Evolutionary conservation across 2,797 vertebrate species (phyloP), one percentile per base, ranked within the genome.

Genomic region (Myoxocephalus aenaeus): DNA sequence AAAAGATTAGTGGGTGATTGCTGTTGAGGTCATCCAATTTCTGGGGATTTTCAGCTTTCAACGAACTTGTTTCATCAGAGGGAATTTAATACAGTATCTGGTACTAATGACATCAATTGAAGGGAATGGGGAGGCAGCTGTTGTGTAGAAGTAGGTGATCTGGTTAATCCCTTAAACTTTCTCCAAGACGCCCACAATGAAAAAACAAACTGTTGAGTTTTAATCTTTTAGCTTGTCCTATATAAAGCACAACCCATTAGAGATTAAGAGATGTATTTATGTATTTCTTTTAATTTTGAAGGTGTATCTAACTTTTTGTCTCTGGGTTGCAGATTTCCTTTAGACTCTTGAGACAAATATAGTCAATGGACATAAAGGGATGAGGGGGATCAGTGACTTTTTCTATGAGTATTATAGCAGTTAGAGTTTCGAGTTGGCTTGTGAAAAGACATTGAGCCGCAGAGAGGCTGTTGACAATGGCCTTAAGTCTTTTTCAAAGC

Each of bases 1-100:
- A 81, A 69, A 79, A 80, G 82, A 88, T 86, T 85, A 80, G 77
- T 17, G n/a, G 22, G 36, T 81, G 83, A 73, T 79, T 81, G 83
- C 71, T 74, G 53, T 70, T 75, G 80, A 79, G 53, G 73, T 87
- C 81, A 82, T 75, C 50, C 42, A 50, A 66, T 36, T 53, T 71
- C 65, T 67, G 50, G 13, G 77, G 84, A 89, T 86, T 90, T 89
- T 74, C 75, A 48, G 68, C 84, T 76, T 84, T 75, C 46, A 77
- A 61, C 64, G 48, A 75, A 38, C 73, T 73, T 5, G 13, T 48
- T 86, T 82, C 76, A 83, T 84, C 84, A 81, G 22, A 34, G 7
- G 22, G 51, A 83, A 80, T 77, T 64, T 76, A 88, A 66, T 44
- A 75, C 65, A 70, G 73, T 48, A 36, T 72, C 59, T 75, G 42